phyloP scores from a whole-genome alignment of 2,113 vertebrate species.

The Poeciliopsis prolifica region DNA sequence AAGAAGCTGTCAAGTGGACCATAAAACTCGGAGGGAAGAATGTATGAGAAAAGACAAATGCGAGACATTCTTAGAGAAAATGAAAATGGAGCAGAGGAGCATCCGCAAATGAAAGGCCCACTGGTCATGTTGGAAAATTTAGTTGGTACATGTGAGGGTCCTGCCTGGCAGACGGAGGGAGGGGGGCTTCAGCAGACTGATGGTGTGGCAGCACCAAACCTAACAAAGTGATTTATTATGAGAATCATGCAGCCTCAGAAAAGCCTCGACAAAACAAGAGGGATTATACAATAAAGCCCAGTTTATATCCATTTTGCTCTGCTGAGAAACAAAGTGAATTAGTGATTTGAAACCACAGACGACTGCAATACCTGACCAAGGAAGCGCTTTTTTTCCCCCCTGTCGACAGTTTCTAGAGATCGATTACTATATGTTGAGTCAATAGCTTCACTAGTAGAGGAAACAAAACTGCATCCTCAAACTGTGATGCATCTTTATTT shows the following conservation, averaged over 20 bases:
- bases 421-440: constrained; percentile 37
- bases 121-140: constrained; percentile 20
- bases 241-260: constrained; percentile 18
- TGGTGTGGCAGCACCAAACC: constrained; percentile 5
- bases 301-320: constrained; percentile 19
- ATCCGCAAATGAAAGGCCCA: constrained; percentile 38
- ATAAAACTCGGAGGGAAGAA: constrained; percentile 44
- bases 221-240: constrained; percentile 16
- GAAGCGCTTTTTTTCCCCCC: neutral
- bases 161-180: constrained; percentile 14
- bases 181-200: constrained; percentile 32
- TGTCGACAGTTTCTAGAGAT: constrained; percentile 26
- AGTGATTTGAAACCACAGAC: constrained; percentile 12
- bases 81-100: constrained; percentile 32
- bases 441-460: constrained; percentile 17
- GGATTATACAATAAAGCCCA: constrained; percentile 9
- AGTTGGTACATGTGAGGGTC: constrained; percentile 24
- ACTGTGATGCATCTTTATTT: neutral
- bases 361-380: neutral
- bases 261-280: constrained; percentile 27
- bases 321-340: constrained; percentile 33
- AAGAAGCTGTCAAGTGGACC: constrained; percentile 22
- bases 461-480: constrained; percentile 32
- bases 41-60: constrained; percentile 45
- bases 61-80: constrained; percentile 26